phyloP scores from a whole-genome alignment of 2,888 invertebrate species.

The Cryptocheilus praepositus region DNA sequence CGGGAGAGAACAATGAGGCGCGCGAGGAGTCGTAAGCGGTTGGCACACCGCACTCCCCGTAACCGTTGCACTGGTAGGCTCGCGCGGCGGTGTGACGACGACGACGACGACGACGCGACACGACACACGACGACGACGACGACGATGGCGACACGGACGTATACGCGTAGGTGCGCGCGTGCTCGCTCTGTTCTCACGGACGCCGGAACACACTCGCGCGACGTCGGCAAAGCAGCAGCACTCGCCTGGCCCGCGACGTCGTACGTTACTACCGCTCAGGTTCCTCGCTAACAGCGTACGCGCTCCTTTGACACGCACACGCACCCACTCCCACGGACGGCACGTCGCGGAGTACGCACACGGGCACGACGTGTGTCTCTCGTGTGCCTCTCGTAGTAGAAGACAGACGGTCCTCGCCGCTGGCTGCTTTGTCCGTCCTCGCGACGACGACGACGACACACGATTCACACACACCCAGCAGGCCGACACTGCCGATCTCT shows the following conservation, averaged over 20 bases:
- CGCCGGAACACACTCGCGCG: constrained; percentile 42
- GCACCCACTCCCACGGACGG: constrained; percentile 11
- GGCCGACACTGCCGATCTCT: constrained; percentile 40
- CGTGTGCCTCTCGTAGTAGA: too few species aligned
- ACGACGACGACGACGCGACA: constrained; percentile 5
- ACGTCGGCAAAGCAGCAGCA: constrained; percentile 13
- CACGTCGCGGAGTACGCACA: neutral
- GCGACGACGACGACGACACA: neutral
- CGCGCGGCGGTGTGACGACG: constrained; percentile 12
- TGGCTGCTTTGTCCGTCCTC: neutral
- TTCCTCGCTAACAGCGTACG: constrained; percentile 5
- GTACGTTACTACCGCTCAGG: constrained; percentile 25
- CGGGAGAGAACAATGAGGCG: constrained; percentile 17
- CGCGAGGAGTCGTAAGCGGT: constrained; percentile 19
- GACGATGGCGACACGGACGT: constrained; percentile 14
- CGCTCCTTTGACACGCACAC: constrained; percentile 6
- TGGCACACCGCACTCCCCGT: constrained; percentile 11
- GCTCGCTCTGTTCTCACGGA: constrained; percentile 21
- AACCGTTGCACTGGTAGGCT: constrained; percentile 14
- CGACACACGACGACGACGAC: constrained; percentile 12
- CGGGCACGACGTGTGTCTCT: constrained; percentile 14
- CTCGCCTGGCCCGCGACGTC: constrained; percentile 30
- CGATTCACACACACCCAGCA: constrained; percentile 6
- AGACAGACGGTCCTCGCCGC: constrained; percentile 9
- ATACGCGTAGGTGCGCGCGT: neutral